Base-by-base conservation (phyloP, 2,113 vertebrate species). In the Grus americana region DNA sequence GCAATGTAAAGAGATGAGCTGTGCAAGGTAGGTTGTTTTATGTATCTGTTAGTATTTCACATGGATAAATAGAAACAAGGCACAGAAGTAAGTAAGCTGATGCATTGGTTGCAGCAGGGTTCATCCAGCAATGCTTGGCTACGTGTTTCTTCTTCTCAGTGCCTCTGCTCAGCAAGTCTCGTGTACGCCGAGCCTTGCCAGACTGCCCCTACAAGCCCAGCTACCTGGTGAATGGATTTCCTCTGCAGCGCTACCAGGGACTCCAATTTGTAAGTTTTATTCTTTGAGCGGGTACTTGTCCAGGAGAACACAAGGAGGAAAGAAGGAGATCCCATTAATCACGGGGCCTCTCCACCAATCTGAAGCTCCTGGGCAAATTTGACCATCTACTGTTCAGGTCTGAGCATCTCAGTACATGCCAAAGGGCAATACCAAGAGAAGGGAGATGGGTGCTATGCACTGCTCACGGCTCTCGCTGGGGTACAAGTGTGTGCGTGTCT, bases 191-290 rank as follows among this genome's bases (percentile, higher is more conserved):
- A 2, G 94, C 99, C 63, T 96, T 99, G 92, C 98, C 99, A 0
- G 98, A 99, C 65, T 99, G 99, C 92, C 90, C 81, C 0, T 99
- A 99, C 98, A 98, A 97, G 54, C 99, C 99, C 97, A 99, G 98
- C 98, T 99, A 99, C 96, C 97, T 98, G 54, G 98, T 99, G 82
- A 98, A 97, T 59, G 98, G 98, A 86, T 98, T 98, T 14, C 98
- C 97, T 23, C 96, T 99, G 70, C 84, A 95, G 34, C 99, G 99
- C 79, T 99, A 99, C 95, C 99, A 99, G 94, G 99, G 99, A 26
- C 98, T 99, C 57, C 98, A 99, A 73, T 99, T 99, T 92, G 99
- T 99, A 98, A 98, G 99, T 99, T 20, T 47, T 52, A 10, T 13
- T 88, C 36, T 59, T 63, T 24, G 20, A 55, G 20, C 7, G 18